These are phyloP conservation scores for Saccostrea glomerata DNA, from an alignment of 1,140 invertebrate species.

Conservation along the genomic window DNA sequence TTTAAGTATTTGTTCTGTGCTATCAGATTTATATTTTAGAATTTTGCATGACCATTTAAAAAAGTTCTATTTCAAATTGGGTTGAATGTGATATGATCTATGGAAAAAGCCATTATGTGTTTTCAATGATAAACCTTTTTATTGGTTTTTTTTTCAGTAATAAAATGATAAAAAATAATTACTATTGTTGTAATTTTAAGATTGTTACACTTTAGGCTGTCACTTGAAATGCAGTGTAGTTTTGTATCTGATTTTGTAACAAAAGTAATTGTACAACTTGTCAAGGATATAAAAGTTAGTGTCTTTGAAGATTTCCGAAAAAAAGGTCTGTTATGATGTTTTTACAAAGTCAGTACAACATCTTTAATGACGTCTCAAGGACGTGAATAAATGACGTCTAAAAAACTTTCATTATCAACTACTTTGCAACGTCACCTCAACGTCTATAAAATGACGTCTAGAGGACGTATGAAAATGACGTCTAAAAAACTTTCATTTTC, in stretches of 20 bases:
- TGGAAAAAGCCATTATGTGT: not conserved
- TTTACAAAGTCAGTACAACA: not conserved
- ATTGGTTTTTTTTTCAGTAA: not conserved
- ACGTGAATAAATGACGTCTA: not conserved
- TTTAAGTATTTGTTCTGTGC: not conserved
- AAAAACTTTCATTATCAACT: not conserved
- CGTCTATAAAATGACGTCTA: not conserved
- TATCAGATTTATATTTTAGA: not conserved
- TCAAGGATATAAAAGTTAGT: not conserved
- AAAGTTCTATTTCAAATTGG: not conserved
- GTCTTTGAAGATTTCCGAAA: not conserved
- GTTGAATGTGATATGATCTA: not conserved
- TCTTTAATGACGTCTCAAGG: not conserved
- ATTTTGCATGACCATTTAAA: not conserved
- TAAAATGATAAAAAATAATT: not conserved
- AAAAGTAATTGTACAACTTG: not conserved
- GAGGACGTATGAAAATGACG: not conserved
- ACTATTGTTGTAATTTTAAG: not conserved
- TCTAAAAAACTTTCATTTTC: conserved; percentile 2
- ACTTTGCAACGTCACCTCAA: not conserved
- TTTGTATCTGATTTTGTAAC: not conserved
- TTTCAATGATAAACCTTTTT: not conserved
- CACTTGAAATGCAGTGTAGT: conserved; percentile 1
- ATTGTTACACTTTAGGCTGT: not conserved
- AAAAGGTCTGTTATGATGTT: not conserved